These are phyloP conservation scores for Lithophane semibrunnea DNA, from an alignment of 2,888 invertebrate species.

Conservation along the genomic window DNA sequence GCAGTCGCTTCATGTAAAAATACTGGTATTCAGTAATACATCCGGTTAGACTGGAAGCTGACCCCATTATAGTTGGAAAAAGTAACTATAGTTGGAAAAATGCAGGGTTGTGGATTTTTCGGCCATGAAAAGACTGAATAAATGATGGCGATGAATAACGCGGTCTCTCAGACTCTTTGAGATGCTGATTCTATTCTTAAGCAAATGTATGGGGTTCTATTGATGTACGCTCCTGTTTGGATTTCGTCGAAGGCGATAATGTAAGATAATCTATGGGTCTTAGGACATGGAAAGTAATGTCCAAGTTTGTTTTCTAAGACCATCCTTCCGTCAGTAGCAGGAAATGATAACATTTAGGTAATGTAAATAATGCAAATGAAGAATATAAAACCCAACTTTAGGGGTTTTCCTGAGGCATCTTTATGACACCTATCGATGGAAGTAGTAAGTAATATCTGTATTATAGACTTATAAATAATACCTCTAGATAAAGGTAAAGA, in stretches of 20 bases:
- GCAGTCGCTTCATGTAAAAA: no score
- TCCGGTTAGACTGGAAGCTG: not conserved
- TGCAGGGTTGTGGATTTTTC: not conserved
- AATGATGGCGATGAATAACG: not conserved
- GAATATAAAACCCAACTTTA: not conserved
- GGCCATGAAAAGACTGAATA: not conserved
- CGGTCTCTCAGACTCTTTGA: not conserved
- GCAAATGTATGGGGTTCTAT: not conserved
- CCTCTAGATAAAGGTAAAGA: not conserved
- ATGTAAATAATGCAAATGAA: not conserved
- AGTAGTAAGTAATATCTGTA: not conserved
- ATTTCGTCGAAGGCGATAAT: not conserved
- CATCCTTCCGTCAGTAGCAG: not conserved
- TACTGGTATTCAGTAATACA: not conserved
- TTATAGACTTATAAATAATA: not conserved
- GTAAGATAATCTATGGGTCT: not conserved
- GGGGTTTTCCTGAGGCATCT: no score
- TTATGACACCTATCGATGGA: not conserved
- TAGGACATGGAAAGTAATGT: not conserved
- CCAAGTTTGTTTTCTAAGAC: not conserved
- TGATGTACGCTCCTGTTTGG: not conserved
- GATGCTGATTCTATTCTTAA: not conserved
- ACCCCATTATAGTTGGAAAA: not conserved
- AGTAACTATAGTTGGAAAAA: not conserved
- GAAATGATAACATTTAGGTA: not conserved